Evolutionary conservation across 2,113 vertebrate genomes (phyloP).

Genomic region (Sylvilagus bachmani): DNA sequence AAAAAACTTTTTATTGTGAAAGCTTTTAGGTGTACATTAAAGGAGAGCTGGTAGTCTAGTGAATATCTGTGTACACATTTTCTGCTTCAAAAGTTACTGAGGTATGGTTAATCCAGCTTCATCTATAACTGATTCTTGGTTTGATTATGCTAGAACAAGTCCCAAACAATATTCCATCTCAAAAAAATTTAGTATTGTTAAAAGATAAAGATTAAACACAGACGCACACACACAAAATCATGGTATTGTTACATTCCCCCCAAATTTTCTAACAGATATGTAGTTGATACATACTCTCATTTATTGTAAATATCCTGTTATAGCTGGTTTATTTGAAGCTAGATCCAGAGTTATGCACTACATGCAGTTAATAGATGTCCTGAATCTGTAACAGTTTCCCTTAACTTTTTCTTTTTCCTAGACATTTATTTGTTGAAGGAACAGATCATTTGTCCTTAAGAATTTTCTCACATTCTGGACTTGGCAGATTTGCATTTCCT

Average conservation of each 20-base stretch:
- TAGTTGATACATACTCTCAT: background rate
- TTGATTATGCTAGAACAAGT: constrained; percentile 37
- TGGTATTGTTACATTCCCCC: background rate
- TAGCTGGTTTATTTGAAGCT: constrained; percentile 3
- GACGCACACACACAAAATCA: background rate
- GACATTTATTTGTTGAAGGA: constrained; percentile 40
- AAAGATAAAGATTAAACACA: constrained; percentile 28
- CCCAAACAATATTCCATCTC: constrained; percentile 9
- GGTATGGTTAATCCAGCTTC: constrained; percentile 3
- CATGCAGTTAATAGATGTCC: background rate
- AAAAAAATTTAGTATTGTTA: background rate
- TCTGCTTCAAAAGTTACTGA: background rate
- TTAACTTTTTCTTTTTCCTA: background rate
- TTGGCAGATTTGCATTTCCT: background rate
- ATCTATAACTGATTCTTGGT: background rate
- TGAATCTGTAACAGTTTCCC: background rate
- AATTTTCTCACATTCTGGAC: constrained; percentile 5
- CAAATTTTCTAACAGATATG: background rate
- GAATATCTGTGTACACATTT: background rate
- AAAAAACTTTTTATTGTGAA: background rate
- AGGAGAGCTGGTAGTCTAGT: background rate
- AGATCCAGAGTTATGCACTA: background rate
- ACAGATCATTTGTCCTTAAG: constrained; percentile 5
- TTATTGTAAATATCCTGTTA: constrained; percentile 17
- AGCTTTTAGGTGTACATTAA: background rate